These are phyloP conservation scores for Drosophila bocki DNA, from an alignment of 1,140 invertebrate genomes.

Conservation along the genomic window DNA sequence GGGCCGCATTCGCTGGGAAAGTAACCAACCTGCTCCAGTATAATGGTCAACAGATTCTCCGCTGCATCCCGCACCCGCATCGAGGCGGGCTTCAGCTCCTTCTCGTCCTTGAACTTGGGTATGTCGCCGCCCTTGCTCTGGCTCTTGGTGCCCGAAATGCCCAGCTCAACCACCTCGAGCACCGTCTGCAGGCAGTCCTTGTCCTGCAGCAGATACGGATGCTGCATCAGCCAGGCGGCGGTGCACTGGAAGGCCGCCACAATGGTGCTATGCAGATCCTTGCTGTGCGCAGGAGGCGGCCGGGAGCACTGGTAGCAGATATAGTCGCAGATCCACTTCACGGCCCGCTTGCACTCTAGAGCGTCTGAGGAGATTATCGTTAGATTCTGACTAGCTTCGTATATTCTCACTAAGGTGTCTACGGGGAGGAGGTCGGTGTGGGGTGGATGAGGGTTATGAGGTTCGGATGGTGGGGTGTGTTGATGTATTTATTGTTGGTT, in stretches of 20 bases:
- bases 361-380: conserved; percentile 88
- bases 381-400: conserved; percentile 85
- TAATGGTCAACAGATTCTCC: conserved; percentile 94
- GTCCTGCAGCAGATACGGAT: conserved; percentile 94
- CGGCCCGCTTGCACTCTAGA: conserved; percentile 95
- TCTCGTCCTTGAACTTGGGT: conserved; percentile 97
- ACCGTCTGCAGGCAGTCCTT: conserved; percentile 96
- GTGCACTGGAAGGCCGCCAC: conserved; percentile 97
- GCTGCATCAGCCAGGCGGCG: conserved; percentile 95
- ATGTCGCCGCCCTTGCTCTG: conserved; percentile 94
- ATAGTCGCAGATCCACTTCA: conserved; percentile 99
- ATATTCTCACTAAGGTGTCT: conserved; percentile 84
- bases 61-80: conserved; percentile 98
- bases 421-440: conserved; percentile 28
- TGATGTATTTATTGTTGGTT: conserved; percentile 39
- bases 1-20: conserved; percentile 94
- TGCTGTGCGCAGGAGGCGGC: conserved; percentile 97
- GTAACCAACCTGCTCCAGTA: conserved; percentile 96
- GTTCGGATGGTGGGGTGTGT: conserved; percentile 4
- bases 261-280: conserved; percentile 98
- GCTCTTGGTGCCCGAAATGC: conserved; percentile 97
- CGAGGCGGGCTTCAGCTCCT: conserved; percentile 97
- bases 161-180: conserved; percentile 98
- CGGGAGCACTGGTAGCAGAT: conserved; percentile 98
- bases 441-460: conserved; percentile 18